phyloP scores from a whole-genome alignment of 2,888 invertebrate genomes.

The Sphaerophoria taeniata region DNA sequence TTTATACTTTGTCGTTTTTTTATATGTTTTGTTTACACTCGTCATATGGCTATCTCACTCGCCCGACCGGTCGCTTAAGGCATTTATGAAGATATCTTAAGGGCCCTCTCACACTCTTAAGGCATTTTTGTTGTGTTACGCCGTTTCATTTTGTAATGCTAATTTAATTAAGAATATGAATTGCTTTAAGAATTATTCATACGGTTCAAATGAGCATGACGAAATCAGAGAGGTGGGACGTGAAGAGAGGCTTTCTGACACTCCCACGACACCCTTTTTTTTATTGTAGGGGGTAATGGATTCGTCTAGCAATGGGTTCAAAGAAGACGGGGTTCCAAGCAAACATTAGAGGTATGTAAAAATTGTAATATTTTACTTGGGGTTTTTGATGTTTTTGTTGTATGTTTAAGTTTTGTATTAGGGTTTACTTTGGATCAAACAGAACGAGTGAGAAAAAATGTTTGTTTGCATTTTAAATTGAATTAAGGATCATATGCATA shows the following conservation, averaged over 20 bases:
- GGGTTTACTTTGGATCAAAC: background rate
- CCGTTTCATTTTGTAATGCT: constrained; percentile 73
- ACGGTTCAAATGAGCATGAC: constrained; percentile 38
- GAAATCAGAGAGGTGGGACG: background rate
- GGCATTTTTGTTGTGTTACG: constrained; percentile 47
- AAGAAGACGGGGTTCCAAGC: constrained; percentile 2
- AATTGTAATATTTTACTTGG: constrained; percentile 17
- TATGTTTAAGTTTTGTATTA: constrained; percentile 25
- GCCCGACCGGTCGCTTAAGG: background rate
- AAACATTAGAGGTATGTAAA: background rate
- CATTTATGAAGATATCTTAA: constrained; percentile 26
- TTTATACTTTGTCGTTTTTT: constrained; percentile 61
- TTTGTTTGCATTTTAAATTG: constrained; percentile 21
- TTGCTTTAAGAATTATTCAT: constrained; percentile 71
- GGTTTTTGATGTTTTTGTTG: constrained; percentile 11
- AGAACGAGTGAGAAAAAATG: background rate
- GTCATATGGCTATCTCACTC: background rate
- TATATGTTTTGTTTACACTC: constrained; percentile 1
- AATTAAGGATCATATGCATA: background rate
- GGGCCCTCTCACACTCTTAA: constrained; percentile 19
- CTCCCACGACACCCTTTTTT: constrained; percentile 6
- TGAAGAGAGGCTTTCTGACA: background rate
- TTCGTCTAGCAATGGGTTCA: background rate
- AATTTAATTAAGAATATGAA: constrained; percentile 73
- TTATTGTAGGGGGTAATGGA: background rate